Percentiles rank a stretch among this genome's conserved stretches.
phyloP scores from a whole-genome alignment of 2,113 vertebrate species.

The Panurus biarmicus region DNA sequence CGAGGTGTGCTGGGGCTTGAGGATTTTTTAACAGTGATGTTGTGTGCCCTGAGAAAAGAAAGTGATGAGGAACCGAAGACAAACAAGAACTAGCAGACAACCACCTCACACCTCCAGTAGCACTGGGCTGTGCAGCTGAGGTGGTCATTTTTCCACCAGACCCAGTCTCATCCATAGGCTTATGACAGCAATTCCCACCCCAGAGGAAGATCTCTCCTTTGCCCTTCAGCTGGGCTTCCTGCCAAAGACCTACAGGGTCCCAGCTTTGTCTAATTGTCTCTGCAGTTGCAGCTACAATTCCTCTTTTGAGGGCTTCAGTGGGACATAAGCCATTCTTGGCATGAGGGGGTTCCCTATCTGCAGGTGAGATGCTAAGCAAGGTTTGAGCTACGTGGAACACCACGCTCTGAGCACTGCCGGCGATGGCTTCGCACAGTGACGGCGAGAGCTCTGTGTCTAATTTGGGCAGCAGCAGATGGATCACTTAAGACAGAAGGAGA shows the following conservation, averaged over 20 bases:
- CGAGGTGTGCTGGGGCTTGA: neutral
- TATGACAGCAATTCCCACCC: neutral
- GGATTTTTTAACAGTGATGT: neutral
- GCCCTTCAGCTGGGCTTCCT: neutral
- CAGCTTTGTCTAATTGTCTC: neutral
- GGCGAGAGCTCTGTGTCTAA: constrained; percentile 21
- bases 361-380: neutral
- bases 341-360: neutral
- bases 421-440: neutral
- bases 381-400: neutral
- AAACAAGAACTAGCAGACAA: neutral
- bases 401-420: neutral
- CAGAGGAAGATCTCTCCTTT: neutral
- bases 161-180: neutral
- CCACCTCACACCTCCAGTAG: neutral
- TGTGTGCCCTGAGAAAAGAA: neutral
- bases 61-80: neutral
- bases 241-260: neutral
- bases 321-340: neutral
- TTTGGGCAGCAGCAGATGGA: constrained; percentile 60
- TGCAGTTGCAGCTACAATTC: neutral
- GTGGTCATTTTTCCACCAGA: neutral
- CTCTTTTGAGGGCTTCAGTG: neutral
- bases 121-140: neutral
- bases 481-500: constrained; percentile 43